Evolutionary conservation across 2,113 vertebrate species (phyloP).

Genomic region (Siniperca chuatsi): DNA sequence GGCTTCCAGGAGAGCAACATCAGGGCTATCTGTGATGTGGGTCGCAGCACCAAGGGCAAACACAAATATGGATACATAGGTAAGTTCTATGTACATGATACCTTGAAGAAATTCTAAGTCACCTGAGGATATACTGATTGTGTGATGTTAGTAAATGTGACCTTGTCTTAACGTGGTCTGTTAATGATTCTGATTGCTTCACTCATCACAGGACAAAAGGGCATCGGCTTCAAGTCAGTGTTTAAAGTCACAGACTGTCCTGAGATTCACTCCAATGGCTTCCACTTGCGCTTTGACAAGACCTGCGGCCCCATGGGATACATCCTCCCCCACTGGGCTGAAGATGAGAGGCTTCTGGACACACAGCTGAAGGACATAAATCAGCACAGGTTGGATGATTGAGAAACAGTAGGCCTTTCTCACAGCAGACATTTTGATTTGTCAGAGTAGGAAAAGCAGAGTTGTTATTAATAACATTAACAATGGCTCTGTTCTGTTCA

Average conservation of each 20-base stretch:
- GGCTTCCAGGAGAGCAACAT: conserved; percentile 85
- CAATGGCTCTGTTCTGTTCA: not conserved
- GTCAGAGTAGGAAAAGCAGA: not conserved
- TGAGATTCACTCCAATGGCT: conserved; percentile 87
- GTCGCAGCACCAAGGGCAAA: conserved; percentile 87
- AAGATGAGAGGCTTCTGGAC: conserved; percentile 72
- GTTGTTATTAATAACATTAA: not conserved
- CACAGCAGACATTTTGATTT: not conserved
- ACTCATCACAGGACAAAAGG: conserved; percentile 83
- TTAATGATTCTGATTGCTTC: not conserved
- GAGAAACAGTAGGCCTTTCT: not conserved
- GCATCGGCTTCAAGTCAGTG: conserved; percentile 88
- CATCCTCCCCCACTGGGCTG: conserved; percentile 87
- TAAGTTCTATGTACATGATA: conserved; percentile 27
- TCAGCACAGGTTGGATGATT: conserved; percentile 71
- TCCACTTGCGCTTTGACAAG: conserved; percentile 85
- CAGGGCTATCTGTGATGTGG: conserved; percentile 85
- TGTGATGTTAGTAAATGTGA: not conserved
- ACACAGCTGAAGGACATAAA: conserved; percentile 52
- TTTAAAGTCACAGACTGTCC: conserved; percentile 87
- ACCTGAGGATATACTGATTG: not conserved
- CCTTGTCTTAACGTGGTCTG: not conserved
- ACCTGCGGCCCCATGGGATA: conserved; percentile 85
- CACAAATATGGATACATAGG: conserved; percentile 87
- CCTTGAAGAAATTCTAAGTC: not conserved